Percentiles rank a stretch among this genome's conserved stretches.
Evolutionary conservation across 2,888 invertebrate genomes (phyloP).

Genomic region (Amblyjoppa proteus): DNA sequence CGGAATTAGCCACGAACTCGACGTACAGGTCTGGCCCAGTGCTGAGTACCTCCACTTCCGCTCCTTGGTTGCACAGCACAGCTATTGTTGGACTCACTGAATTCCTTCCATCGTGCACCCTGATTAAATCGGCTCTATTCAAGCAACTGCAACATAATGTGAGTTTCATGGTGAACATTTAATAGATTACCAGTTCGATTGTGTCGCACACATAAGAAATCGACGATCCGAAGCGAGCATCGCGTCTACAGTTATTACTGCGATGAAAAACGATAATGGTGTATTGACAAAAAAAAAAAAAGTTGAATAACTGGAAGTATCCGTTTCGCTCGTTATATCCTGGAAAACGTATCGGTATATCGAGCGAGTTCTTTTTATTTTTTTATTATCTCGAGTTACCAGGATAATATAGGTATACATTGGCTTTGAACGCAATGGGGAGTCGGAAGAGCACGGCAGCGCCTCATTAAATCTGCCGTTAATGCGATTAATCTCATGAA

Average conservation of each 20-base stretch:
- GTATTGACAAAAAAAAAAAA: slow-evolving; percentile 9
- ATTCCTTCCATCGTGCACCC: slow-evolving; percentile 93
- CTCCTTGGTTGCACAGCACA: slow-evolving; percentile 93
- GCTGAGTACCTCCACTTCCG: slow-evolving; percentile 92
- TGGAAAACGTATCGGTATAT: slow-evolving; percentile 22
- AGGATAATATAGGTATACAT: slow-evolving; percentile 1
- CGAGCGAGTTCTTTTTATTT: slow-evolving; percentile 20
- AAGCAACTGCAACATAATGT: slow-evolving; percentile 89
- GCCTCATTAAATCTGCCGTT: slow-evolving; percentile 61
- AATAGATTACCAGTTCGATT: not conserved
- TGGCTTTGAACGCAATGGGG: slow-evolving; percentile 2
- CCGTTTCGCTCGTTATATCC: slow-evolving; percentile 14
- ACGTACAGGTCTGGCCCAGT: slow-evolving; percentile 93
- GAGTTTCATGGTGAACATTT: not conserved
- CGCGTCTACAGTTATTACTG: slow-evolving; percentile 8
- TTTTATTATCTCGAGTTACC: slow-evolving; percentile 12
- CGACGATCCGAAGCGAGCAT: slow-evolving; percentile 17
- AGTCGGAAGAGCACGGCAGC: slow-evolving; percentile 28
- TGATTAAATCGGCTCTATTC: slow-evolving; percentile 93
- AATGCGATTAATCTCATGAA: slow-evolving; percentile 60
- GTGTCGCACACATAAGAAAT: not conserved
- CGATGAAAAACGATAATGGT: slow-evolving; percentile 22
- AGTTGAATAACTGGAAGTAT: slow-evolving; percentile 1
- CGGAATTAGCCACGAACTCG: slow-evolving; percentile 94
- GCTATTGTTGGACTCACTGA: slow-evolving; percentile 91